Evolutionary conservation across 2,113 vertebrate genomes (phyloP).

Genomic region (Alligator sinensis): DNA sequence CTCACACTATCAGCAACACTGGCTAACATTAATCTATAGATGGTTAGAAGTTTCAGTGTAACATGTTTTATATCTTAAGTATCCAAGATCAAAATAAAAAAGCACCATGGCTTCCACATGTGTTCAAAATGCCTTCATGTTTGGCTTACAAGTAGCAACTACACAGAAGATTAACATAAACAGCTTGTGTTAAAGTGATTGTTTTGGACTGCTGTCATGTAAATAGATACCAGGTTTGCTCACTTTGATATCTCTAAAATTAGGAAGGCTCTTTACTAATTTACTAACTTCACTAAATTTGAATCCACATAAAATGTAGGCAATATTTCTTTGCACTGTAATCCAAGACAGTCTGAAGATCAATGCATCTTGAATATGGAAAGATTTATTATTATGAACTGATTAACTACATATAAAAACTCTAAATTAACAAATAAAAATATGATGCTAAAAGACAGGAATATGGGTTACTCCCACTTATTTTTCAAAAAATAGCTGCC

Average conservation of each 20-base stretch:
- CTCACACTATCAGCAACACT: neutral
- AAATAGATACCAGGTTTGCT: slow-evolving; percentile 60
- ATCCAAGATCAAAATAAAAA: neutral
- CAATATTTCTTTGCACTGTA: slow-evolving; percentile 21
- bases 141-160: slow-evolving; percentile 44
- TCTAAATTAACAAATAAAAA: neutral
- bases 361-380: slow-evolving; percentile 39
- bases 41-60: neutral
- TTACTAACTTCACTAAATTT: slow-evolving; percentile 59
- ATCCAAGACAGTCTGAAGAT: slow-evolving; percentile 41
- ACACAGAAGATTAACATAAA: slow-evolving; percentile 19
- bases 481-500: neutral
- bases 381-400: slow-evolving; percentile 20
- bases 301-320: slow-evolving; percentile 27
- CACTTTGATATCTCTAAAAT: slow-evolving; percentile 35
- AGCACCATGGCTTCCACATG: slow-evolving; percentile 30
- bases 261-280: slow-evolving; percentile 8
- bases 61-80: neutral
- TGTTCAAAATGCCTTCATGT: neutral
- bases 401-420: slow-evolving; percentile 13
- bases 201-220: slow-evolving; percentile 54
- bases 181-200: slow-evolving; percentile 42
- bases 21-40: neutral
- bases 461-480: neutral
- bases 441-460: slow-evolving; percentile 21